Percentiles rank a stretch among this genome's conserved stretches.
These are phyloP conservation scores for Nylanderia fulva DNA, from an alignment of 1,140 invertebrate genomes.

Conservation along the genomic window DNA sequence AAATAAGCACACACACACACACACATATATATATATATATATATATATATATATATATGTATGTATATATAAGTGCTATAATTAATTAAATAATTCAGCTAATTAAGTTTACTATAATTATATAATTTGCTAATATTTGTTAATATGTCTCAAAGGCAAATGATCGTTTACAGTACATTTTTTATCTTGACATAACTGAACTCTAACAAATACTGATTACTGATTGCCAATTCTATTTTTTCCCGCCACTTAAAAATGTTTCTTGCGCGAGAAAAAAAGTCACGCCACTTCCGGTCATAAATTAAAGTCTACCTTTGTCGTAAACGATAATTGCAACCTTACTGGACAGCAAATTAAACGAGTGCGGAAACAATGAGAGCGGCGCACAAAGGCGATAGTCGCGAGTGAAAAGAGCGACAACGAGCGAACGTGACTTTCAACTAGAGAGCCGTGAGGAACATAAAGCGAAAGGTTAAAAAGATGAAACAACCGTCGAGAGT, in stretches of 20 bases:
- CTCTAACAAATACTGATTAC: background rate
- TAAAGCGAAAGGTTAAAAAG: slow-evolving; percentile 49
- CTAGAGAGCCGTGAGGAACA: background rate
- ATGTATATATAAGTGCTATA: too few species aligned
- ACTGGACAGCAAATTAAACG: slow-evolving; percentile 49
- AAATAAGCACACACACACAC: too few species aligned
- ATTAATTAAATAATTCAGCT: background rate
- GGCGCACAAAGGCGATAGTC: slow-evolving; percentile 23
- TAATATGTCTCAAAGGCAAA: background rate
- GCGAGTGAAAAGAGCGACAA: slow-evolving; percentile 27
- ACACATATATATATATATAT: too few species aligned
- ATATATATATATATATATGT: too few species aligned
- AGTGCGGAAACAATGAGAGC: slow-evolving; percentile 41
- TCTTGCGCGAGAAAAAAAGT: background rate
- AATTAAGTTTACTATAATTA: background rate
- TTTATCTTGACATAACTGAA: background rate
- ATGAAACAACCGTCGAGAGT: slow-evolving; percentile 32
- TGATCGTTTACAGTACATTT: background rate
- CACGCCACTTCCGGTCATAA: slow-evolving; percentile 36
- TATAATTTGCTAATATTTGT: background rate
- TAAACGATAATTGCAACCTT: slow-evolving; percentile 51
- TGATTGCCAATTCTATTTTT: too few species aligned
- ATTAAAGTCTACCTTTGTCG: slow-evolving; percentile 50
- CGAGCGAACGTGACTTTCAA: slow-evolving; percentile 46
- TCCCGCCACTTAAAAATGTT: background rate